These are phyloP conservation scores for Alca torda DNA, from an alignment of 2,797 vertebrate genomes.

Conservation along the genomic window DNA sequence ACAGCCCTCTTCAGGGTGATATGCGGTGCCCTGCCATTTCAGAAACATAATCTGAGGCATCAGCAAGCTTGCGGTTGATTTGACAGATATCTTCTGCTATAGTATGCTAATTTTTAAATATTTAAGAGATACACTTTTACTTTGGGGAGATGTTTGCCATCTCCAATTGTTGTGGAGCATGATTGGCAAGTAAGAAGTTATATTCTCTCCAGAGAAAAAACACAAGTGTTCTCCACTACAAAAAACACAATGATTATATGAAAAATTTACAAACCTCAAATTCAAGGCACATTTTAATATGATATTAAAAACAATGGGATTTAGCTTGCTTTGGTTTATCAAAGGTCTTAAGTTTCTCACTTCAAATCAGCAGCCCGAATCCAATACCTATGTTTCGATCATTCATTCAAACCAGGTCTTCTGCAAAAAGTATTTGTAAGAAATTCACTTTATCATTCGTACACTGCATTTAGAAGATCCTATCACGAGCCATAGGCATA, in stretches of 20 bases:
- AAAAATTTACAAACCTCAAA: background rate
- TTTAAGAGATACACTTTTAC: background rate
- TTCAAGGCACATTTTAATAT: background rate
- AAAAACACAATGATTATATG: background rate
- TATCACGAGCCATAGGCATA: conserved; percentile 18
- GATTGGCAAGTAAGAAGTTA: background rate
- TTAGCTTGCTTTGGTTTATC: background rate
- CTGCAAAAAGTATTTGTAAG: background rate
- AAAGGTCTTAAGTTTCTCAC: background rate
- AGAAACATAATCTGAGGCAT: background rate
- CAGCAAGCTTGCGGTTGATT: background rate
- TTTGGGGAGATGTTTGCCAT: background rate
- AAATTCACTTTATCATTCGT: conserved; percentile 26
- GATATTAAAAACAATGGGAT: background rate
- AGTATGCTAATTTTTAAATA: background rate
- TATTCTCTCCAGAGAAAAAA: background rate
- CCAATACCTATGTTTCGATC: background rate
- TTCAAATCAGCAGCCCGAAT: background rate
- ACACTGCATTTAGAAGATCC: conserved; percentile 39
- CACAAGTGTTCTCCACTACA: background rate
- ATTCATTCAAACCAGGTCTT: conserved; percentile 48
- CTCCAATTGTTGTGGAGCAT: background rate
- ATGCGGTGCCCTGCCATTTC: background rate
- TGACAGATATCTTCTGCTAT: background rate
- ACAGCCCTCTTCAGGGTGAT: background rate